These are phyloP conservation scores for Xiphophorus birchmanni DNA, from an alignment of 2,797 vertebrate species.

Conservation along the genomic window DNA sequence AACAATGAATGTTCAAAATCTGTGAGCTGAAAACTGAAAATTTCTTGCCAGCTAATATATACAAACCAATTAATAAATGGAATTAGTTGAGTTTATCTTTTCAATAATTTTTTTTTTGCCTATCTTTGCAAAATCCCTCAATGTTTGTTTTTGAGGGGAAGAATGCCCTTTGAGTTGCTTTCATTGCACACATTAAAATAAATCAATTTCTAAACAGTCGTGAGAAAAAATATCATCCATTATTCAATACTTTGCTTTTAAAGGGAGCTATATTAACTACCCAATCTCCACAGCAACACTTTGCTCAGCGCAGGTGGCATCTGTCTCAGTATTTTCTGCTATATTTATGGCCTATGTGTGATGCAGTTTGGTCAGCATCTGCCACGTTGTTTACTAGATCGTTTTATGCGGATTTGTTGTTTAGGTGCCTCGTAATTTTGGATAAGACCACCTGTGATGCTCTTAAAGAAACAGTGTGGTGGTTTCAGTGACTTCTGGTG, in stretches of 20 bases:
- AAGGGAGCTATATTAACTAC: background rate
- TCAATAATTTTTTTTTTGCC: background rate
- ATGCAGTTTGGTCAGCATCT: conserved; percentile 7
- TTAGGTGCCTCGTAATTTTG: background rate
- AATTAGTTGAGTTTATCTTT: background rate
- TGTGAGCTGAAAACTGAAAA: background rate
- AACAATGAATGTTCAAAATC: background rate
- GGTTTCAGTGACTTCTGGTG: background rate
- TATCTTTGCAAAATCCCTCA: background rate
- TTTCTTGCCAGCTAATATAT: background rate
- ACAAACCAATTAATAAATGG: background rate
- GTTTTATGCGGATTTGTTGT: background rate
- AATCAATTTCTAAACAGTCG: background rate
- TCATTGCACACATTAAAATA: conserved; percentile 1
- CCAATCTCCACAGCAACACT: background rate
- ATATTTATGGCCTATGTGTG: background rate
- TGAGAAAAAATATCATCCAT: conserved; percentile 3
- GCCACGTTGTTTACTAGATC: background rate
- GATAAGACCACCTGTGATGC: conserved; percentile 1
- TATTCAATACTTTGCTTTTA: conserved; percentile 4
- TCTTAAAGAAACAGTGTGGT: background rate
- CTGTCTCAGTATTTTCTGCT: background rate
- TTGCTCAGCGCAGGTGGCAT: background rate
- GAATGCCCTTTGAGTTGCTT: background rate
- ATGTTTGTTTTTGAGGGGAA: background rate